Conservation (phyloP, 1,140 invertebrate genomes). For the Drosophila sp. region DNA sequence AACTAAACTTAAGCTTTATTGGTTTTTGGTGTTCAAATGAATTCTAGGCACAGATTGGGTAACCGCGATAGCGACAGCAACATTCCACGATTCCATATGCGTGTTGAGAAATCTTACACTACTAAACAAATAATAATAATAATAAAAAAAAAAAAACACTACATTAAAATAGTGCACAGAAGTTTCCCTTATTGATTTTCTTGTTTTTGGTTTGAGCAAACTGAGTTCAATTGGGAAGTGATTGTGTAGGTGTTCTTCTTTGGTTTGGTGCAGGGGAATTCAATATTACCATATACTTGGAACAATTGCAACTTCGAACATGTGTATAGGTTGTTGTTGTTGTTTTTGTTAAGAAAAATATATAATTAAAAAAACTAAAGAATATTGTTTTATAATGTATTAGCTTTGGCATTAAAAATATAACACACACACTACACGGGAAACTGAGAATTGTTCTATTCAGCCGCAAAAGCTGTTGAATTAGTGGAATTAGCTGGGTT, state of each 20-base stretch:
- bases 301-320: slow-evolving; percentile 64
- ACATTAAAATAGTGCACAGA: slow-evolving; percentile 35
- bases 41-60: slow-evolving; percentile 83
- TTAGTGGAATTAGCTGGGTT: slow-evolving; percentile 73
- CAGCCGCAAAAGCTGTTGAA: slow-evolving; percentile 58
- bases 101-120: slow-evolving; percentile 40
- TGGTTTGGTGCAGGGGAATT: slow-evolving; percentile 53
- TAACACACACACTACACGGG: slow-evolving; percentile 80
- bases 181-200: slow-evolving; percentile 23
- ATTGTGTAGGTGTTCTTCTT: slow-evolving; percentile 59
- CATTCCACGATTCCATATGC: slow-evolving; percentile 82
- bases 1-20: slow-evolving; percentile 40
- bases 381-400: slow-evolving; percentile 51
- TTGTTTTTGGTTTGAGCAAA: slow-evolving; percentile 9
- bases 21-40: slow-evolving; percentile 57
- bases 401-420: slow-evolving; percentile 62
- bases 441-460: slow-evolving; percentile 42
- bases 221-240: slow-evolving; percentile 25
- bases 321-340: slow-evolving; percentile 80
- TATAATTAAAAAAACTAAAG: slow-evolving; percentile 30
- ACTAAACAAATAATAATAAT: slow-evolving; percentile 18
- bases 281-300: slow-evolving; percentile 56
- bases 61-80: slow-evolving; percentile 83
- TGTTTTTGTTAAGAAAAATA: slow-evolving; percentile 23
- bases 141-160: slow-evolving; percentile 44